Evolutionary conservation across 2,888 invertebrate species (phyloP).

Genomic region (Xestia c-nigrum): DNA sequence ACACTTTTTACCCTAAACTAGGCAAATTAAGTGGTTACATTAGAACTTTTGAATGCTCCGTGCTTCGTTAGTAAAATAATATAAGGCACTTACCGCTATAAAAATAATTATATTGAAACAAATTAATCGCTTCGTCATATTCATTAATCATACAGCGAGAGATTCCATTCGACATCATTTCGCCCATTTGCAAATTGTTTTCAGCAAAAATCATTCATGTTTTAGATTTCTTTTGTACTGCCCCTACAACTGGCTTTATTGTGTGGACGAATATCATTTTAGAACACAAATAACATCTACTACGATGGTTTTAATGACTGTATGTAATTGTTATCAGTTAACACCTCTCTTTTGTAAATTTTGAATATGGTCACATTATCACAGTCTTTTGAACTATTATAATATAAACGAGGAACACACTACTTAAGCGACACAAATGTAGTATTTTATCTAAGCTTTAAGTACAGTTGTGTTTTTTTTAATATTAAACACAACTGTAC

Average conservation of each 20-base stretch:
- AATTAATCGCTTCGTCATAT: constrained; percentile 10
- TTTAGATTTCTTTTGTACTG: not conserved
- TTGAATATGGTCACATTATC: not conserved
- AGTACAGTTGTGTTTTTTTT: not conserved
- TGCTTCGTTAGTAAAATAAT: constrained; percentile 25
- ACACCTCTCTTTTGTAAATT: not conserved
- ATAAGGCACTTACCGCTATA: not conserved
- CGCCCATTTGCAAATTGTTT: constrained; percentile 8
- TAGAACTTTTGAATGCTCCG: constrained; percentile 61
- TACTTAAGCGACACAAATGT: not conserved
- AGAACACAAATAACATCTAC: not conserved
- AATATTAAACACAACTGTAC: not conserved
- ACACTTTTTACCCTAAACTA: constrained; percentile 52
- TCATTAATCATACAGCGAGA: constrained; percentile 32
- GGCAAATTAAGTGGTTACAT: constrained; percentile 65
- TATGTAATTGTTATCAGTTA: not conserved
- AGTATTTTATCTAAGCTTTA: constrained; percentile 5
- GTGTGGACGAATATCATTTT: not conserved
- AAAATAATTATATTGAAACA: constrained; percentile 15
- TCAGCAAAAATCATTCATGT: constrained; percentile 7
- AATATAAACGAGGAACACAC: not conserved
- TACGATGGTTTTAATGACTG: not conserved
- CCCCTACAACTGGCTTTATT: not conserved
- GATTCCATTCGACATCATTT: constrained; percentile 24
- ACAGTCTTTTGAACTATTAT: not conserved